Evolutionary conservation across 2,797 vertebrate species (phyloP).

Genomic region (Morus bassanus): DNA sequence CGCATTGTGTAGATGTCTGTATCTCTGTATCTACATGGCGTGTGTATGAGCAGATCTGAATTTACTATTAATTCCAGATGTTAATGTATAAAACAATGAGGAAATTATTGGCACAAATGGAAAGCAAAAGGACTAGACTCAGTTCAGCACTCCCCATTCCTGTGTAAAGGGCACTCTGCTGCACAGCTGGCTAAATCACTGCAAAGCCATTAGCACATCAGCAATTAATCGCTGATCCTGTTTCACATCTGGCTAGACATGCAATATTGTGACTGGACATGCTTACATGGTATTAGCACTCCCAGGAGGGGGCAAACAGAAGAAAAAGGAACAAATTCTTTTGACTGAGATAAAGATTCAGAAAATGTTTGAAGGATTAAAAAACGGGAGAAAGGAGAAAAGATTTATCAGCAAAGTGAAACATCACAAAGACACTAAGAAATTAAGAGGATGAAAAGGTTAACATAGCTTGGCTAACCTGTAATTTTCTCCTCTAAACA

Average conservation of each 20-base stretch:
- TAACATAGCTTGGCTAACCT: background rate
- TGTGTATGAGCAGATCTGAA: background rate
- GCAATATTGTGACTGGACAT: background rate
- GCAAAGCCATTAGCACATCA: conserved; percentile 22
- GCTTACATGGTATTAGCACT: background rate
- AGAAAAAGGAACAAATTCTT: background rate
- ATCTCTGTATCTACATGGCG: background rate
- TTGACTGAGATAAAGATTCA: background rate
- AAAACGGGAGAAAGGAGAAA: background rate
- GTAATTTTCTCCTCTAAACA: background rate
- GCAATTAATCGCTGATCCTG: conserved; percentile 14
- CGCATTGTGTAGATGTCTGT: background rate
- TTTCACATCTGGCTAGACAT: background rate
- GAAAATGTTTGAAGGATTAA: background rate
- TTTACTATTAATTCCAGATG: background rate
- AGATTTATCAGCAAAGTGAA: background rate
- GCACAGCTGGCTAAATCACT: conserved; percentile 25
- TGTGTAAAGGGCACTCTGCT: background rate
- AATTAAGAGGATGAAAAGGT: background rate
- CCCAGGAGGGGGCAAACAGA: background rate
- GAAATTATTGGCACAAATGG: background rate
- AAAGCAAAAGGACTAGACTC: background rate
- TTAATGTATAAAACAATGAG: background rate
- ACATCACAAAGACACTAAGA: background rate
- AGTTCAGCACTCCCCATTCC: background rate